Percentiles rank a stretch among this genome's conserved stretches.
phyloP scores from a whole-genome alignment of 1,140 invertebrate species.

The Pogonus chalceus region DNA sequence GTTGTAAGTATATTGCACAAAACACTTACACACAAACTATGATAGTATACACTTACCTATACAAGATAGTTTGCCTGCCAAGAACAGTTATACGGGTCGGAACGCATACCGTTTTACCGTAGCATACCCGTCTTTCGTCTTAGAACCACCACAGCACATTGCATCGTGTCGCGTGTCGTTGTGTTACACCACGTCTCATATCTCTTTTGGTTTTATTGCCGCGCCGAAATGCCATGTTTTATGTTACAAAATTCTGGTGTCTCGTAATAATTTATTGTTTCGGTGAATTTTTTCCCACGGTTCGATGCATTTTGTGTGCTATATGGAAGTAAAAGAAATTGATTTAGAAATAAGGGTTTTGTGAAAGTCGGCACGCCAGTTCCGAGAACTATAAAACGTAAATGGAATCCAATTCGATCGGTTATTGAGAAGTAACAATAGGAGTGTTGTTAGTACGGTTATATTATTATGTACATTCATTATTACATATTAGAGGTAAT shows the following conservation, averaged over 20 bases:
- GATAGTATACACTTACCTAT: not conserved
- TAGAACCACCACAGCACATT: not conserved
- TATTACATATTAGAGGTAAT: not conserved
- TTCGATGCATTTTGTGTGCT: not conserved
- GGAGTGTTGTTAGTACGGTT: not conserved
- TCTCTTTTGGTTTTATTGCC: not conserved
- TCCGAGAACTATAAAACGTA: not conserved
- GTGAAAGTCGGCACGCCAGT: not conserved
- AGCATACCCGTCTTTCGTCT: not conserved
- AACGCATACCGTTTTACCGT: too few species aligned
- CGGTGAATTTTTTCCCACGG: not conserved
- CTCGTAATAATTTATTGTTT: not conserved
- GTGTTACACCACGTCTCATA: not conserved
- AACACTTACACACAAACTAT: not conserved
- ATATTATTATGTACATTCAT: not conserved
- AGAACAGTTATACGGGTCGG: too few species aligned
- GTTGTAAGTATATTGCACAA: too few species aligned
- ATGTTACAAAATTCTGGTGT: not conserved
- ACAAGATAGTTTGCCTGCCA: not conserved
- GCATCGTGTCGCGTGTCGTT: not conserved
- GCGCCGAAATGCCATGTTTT: not conserved
- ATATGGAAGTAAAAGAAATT: not conserved
- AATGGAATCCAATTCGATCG: not conserved
- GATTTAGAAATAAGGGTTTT: not conserved
- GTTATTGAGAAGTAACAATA: not conserved